Evolutionary conservation across 37 sponge, comb jelly and placozoan genomes (phyloP), one percentile per base, ranked within the genome.

Genomic region (Amphimedon queenslandica): DNA sequence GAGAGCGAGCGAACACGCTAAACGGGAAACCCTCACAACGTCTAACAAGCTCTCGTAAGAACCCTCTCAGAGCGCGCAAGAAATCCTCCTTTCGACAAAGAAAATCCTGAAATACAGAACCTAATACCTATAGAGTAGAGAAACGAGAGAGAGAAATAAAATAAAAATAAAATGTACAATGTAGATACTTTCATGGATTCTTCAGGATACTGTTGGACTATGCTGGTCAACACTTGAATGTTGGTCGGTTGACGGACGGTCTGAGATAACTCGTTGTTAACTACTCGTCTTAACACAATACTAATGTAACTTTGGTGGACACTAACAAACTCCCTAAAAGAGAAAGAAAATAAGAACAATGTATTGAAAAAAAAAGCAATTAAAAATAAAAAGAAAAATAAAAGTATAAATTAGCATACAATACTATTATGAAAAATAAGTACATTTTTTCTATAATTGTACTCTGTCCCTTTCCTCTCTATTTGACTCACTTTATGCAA

Each of bases 31-130:
- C 41, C 37, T 93, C 94, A 71, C 76, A 58, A 35, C 77, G 80
- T 27, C 92, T 31, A n/a, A 91, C 84, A 20, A 95, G 65, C 72
- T 95, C 96, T 37, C 96, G 72, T 38, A 95, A 70, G 40, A 95
- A 84, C 28, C 74, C 78, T 43, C 96, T 73, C 64, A 95, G 74
- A 3, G 91, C 72, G 20, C 81, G 47, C 37, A 82, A 66, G 55
- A 76, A 88, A 80, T 95, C 96, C 65, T 95, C 96, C 37, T 74
- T 77, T 21, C 77, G 75, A 0, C 73, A 57, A 29, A 93, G 80
- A 40, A 93, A 75, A 18, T 80, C 80, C 64, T 81, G 86, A 57
- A 93, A 93, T n/a, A 88, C 78, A 31, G 57, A 75, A 32, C 86
- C 89, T 13, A 93, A 47, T 0, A 83, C 61, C 90, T 89, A 67